These are phyloP conservation scores for Augochlora pura DNA, from an alignment of 1,140 invertebrate species.

Conservation along the genomic window DNA sequence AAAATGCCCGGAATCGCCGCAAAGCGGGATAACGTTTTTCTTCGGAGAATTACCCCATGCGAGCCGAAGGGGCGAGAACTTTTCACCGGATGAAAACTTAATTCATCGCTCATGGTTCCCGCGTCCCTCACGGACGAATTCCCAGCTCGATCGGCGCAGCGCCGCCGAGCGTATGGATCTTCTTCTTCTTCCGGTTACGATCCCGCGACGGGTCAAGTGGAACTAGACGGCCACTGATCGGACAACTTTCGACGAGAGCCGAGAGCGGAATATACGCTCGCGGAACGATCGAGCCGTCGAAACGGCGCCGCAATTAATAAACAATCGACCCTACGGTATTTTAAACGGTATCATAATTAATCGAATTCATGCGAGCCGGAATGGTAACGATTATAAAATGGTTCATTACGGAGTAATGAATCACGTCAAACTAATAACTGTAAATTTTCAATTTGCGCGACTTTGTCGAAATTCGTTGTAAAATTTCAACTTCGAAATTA, in stretches of 20 bases:
- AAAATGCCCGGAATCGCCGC: constrained; percentile 58
- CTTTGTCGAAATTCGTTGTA: not conserved
- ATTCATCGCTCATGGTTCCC: constrained; percentile 28
- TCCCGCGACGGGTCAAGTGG: constrained; percentile 12
- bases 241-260: not conserved
- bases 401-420: constrained; percentile 3
- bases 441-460: not conserved
- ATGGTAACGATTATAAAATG: not conserved
- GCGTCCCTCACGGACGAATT: not conserved
- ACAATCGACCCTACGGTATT: not conserved
- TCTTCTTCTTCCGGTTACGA: no score
- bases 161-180: not conserved
- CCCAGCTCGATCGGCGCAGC: not conserved
- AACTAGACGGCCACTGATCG: not conserved
- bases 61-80: not conserved
- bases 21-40: constrained; percentile 61
- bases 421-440: not conserved
- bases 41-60: constrained; percentile 38
- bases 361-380: not conserved
- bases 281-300: not conserved
- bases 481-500: no score
- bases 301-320: no score
- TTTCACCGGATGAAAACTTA: constrained; percentile 56
- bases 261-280: not conserved
- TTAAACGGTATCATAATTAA: not conserved